These are phyloP conservation scores for Andrena praecox DNA, from an alignment of 2,888 invertebrate genomes.

Conservation along the genomic window DNA sequence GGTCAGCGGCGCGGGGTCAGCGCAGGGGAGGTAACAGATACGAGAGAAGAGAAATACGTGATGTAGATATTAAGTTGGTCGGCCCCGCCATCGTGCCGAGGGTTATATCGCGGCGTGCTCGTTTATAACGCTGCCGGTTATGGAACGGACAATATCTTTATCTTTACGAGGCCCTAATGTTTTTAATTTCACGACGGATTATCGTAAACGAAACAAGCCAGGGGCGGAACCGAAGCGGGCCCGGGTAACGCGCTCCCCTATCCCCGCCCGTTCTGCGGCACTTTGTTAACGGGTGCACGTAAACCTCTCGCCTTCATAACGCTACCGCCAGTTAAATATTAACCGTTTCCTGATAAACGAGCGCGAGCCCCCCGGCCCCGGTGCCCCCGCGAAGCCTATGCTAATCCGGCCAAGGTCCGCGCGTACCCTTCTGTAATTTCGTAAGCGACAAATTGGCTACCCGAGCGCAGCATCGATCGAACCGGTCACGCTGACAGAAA, in stretches of 20 bases:
- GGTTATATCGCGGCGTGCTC: conserved; percentile 56
- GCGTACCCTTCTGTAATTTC: conserved; percentile 53
- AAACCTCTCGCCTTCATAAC: conserved; percentile 53
- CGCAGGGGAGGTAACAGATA: conserved; percentile 32
- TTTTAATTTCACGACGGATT: conserved; percentile 80
- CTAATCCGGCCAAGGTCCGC: conserved; percentile 43
- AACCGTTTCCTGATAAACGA: conserved; percentile 67
- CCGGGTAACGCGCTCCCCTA: background rate
- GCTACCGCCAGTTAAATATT: conserved; percentile 68
- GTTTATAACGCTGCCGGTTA: conserved; percentile 61
- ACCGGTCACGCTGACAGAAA: conserved; percentile 50
- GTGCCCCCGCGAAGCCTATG: conserved; percentile 33
- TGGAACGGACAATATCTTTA: conserved; percentile 75
- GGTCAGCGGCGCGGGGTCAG: background rate
- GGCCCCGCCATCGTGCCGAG: conserved; percentile 34
- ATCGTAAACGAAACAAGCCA: conserved; percentile 74
- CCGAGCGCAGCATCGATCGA: conserved; percentile 52
- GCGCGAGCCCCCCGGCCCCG: background rate
- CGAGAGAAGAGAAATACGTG: conserved; percentile 63
- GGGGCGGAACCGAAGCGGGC: conserved; percentile 31
- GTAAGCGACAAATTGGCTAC: conserved; percentile 64
- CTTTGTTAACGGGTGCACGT: conserved; percentile 71
- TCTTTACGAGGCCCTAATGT: conserved; percentile 80
- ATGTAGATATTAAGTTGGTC: conserved; percentile 65
- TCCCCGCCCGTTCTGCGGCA: conserved; percentile 52